These are phyloP conservation scores for Amphiura filiformis DNA, from an alignment of 35 echinoderm and acorn worm species.

Conservation along the genomic window DNA sequence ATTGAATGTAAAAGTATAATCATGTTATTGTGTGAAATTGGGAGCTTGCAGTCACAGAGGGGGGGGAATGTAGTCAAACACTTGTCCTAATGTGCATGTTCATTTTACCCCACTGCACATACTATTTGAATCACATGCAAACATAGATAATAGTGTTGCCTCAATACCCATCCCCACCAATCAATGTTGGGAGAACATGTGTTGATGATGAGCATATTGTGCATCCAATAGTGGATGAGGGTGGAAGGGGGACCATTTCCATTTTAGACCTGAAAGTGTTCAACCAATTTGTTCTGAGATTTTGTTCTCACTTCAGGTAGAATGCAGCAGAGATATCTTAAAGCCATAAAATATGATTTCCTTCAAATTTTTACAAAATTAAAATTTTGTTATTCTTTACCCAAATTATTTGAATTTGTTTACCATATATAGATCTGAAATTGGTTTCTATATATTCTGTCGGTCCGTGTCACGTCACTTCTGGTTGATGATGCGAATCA, in stretches of 20 bases:
- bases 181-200: too few relatives aligned
- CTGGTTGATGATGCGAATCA: too few relatives aligned
- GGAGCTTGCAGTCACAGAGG: neutral
- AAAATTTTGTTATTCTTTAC: neutral
- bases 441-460: too few relatives aligned
- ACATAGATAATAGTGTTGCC: too few relatives aligned
- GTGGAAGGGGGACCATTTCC: too few relatives aligned
- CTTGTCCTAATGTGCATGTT: neutral
- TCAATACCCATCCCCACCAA: too few relatives aligned
- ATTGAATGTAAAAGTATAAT: neutral
- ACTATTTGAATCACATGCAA: too few relatives aligned
- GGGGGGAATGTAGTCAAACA: neutral
- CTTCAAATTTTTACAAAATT: neutral
- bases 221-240: too few relatives aligned
- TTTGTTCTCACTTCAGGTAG: neutral
- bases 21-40: neutral
- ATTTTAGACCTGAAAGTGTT: too few relatives aligned
- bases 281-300: neutral
- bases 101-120: neutral
- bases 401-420: neutral
- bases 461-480: too few relatives aligned
- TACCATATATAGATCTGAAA: too few relatives aligned
- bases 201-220: too few relatives aligned
- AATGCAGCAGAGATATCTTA: neutral
- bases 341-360: neutral